Evolutionary conservation across 2,888 invertebrate species (phyloP).

Genomic region (Chironomus tentans): DNA sequence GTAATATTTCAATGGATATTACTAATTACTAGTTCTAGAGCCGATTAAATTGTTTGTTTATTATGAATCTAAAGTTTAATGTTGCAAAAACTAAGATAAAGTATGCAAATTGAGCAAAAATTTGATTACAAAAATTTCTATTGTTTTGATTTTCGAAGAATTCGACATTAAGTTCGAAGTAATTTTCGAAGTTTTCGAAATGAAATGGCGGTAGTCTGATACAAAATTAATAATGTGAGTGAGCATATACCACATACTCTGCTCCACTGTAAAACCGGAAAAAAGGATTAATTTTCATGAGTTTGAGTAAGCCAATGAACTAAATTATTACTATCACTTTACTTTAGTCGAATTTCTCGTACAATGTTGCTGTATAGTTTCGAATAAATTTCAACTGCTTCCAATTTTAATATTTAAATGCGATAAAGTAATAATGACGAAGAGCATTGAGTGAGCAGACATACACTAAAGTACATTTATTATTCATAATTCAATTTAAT

Average conservation of each 20-base stretch:
- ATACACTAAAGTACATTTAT: constrained; percentile 14
- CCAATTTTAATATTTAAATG: constrained; percentile 22
- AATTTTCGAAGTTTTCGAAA: no score
- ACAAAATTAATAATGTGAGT: not conserved
- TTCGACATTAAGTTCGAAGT: no score
- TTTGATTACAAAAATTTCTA: no score
- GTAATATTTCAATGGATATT: no score
- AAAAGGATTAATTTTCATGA: not conserved
- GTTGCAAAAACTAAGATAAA: no score
- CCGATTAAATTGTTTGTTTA: no score
- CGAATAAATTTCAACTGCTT: not conserved
- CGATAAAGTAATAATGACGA: constrained; percentile 22
- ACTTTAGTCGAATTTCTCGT: not conserved
- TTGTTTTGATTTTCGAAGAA: no score
- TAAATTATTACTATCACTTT: not conserved
- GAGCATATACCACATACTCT: not conserved
- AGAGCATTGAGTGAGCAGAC: constrained; percentile 13
- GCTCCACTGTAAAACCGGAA: not conserved
- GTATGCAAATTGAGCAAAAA: no score
- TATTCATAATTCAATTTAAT: constrained; percentile 25
- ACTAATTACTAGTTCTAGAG: no score
- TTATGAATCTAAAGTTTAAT: no score
- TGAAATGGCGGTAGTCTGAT: no score
- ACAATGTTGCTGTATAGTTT: not conserved
- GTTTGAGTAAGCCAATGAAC: no score